Conservation (phyloP, 1,140 invertebrate species). For the Palaemon carinicauda region DNA sequence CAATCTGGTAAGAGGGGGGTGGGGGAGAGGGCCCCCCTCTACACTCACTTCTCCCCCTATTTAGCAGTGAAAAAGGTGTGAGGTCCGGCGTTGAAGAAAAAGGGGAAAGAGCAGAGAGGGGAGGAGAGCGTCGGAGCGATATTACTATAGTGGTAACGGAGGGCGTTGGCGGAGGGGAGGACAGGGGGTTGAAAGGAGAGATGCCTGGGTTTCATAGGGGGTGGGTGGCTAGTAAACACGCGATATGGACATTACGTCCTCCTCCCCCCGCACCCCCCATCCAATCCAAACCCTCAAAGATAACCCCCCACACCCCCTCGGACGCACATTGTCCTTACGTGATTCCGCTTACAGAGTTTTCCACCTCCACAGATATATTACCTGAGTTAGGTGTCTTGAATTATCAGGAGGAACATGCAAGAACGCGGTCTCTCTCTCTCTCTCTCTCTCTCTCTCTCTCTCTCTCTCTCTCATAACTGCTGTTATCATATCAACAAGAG, state of each 20-base stretch:
- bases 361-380: no score
- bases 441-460: slow-evolving; percentile 25
- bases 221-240: not conserved
- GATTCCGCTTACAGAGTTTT: no score
- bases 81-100: not conserved
- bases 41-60: no score
- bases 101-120: not conserved
- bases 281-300: not conserved
- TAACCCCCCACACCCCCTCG: not conserved
- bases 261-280: not conserved
- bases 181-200: not conserved
- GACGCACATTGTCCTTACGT: no score
- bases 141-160: not conserved
- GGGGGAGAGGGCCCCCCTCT: no score
- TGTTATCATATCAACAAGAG: no score
- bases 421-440: not conserved
- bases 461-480: not conserved
- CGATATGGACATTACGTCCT: slow-evolving; percentile 1
- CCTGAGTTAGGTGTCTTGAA: no score
- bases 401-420: no score
- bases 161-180: not conserved
- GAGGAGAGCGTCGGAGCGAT: not conserved
- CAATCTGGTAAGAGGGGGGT: not conserved
- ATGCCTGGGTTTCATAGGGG: not conserved
- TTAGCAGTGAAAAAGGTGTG: no score